Base-by-base conservation (phyloP, 2,797 vertebrate genomes). In the Scarus forsteni region DNA sequence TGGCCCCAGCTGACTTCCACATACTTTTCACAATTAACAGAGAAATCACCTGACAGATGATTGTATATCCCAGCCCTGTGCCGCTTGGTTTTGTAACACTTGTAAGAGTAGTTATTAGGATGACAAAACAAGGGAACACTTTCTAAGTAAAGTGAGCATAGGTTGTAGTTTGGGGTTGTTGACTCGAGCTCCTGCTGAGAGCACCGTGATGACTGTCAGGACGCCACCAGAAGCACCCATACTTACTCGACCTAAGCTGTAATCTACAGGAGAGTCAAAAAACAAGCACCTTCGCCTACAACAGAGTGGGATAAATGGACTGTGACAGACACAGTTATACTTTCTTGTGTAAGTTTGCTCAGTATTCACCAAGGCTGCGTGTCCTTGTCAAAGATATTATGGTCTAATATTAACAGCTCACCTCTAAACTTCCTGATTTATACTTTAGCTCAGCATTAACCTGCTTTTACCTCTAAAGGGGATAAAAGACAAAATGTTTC, bases 201-300 rank as follows among this genome's bases (percentile, higher is more conserved):
- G 76, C 70, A 65, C 27, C 70, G 70, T 64, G 69, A 66, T 54
- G 68, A 66, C 19, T 76, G 61, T 79, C 72, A 76, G 52, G 49
- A 52, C 52, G 14, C 36, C 36, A 55, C 51, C 18, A 46, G 48
- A 54, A 76, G 65, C 65, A 59, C 45, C 65, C 73, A 50, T 59
- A 73, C 73, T 27, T 27, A 75, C 58, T 51, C 65, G 45, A 34
- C 56, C 53, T 58, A 50, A 61, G 55, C 66, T 79, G 56, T 80
- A 74, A 77, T 80, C 77, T 60, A 50, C 66, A 55, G 44, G 50
- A 5, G 36, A 60, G 11, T 14, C 70, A 69, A 63, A 48, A 39
- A 53, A 43, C 64, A 19, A 59, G 46, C 38, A n/a, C 16, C 40
- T 50, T 48, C 50, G 19, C 66, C 66, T 13, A 48, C 70, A 65